Evolutionary conservation across 2,797 vertebrate species (phyloP).

Genomic region (Lutra lutra): DNA sequence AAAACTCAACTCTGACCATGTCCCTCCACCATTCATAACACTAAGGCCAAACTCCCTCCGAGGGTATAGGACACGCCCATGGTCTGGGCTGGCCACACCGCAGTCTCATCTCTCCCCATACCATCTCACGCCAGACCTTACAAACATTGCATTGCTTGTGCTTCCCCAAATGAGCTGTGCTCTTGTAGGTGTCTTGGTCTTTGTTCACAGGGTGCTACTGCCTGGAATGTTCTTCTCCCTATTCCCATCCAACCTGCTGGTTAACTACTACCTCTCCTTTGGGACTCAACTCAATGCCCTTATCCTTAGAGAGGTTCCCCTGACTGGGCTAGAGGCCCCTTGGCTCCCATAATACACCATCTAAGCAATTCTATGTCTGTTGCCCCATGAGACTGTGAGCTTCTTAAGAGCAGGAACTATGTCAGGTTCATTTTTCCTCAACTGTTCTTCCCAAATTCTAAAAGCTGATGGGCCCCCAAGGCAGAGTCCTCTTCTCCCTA

Average conservation of each 20-base stretch:
- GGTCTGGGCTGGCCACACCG: background rate
- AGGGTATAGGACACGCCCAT: background rate
- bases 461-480: background rate
- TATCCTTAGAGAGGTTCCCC: background rate
- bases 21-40: background rate
- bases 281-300: background rate
- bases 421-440: background rate
- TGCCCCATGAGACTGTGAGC: background rate
- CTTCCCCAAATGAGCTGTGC: background rate
- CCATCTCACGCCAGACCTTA: background rate
- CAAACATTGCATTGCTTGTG: background rate
- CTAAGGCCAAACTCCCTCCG: background rate
- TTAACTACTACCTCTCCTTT: background rate
- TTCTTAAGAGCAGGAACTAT: background rate
- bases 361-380: background rate
- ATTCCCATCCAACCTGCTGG: background rate
- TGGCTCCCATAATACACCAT: background rate
- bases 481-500: background rate
- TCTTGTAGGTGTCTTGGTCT: background rate
- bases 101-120: background rate
- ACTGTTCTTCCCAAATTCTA: background rate
- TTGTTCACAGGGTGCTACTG: background rate
- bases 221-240: background rate
- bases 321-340: background rate
- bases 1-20: background rate